phyloP scores from a whole-genome alignment of 2,113 vertebrate genomes.

The Condylura cristata region DNA sequence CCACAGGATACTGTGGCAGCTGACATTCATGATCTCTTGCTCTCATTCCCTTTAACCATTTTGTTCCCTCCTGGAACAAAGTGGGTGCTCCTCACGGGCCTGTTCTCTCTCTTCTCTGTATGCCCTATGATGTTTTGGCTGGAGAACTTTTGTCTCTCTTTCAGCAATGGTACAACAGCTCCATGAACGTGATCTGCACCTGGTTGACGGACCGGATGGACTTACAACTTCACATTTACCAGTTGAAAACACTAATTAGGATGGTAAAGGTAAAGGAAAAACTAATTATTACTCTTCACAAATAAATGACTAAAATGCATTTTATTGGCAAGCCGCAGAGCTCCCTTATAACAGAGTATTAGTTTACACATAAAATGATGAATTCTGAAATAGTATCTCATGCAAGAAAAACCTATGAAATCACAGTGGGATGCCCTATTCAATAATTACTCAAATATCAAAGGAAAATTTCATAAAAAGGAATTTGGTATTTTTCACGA shows the following conservation, averaged over 20 bases:
- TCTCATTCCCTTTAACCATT: slow-evolving; percentile 26
- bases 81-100: background rate
- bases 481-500: background rate
- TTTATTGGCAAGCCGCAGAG: background rate
- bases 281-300: background rate
- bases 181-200: slow-evolving; percentile 98
- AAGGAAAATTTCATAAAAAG: slow-evolving; percentile 23
- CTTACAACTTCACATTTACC: slow-evolving; percentile 99
- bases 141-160: slow-evolving; percentile 96
- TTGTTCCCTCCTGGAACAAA: slow-evolving; percentile 52
- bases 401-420: background rate
- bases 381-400: background rate
- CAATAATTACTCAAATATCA: background rate
- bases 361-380: background rate
- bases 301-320: background rate
- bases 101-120: slow-evolving; percentile 1
- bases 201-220: slow-evolving; percentile 99
- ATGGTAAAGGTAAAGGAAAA: slow-evolving; percentile 94
- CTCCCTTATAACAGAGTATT: slow-evolving; percentile 2
- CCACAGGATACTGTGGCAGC: background rate
- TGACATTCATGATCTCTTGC: background rate
- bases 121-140: slow-evolving; percentile 83
- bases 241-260: slow-evolving; percentile 99
- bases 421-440: background rate
- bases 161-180: slow-evolving; percentile 99